phyloP scores from a whole-genome alignment of 2,888 invertebrate genomes.

The Gandaritis pyraliata region DNA sequence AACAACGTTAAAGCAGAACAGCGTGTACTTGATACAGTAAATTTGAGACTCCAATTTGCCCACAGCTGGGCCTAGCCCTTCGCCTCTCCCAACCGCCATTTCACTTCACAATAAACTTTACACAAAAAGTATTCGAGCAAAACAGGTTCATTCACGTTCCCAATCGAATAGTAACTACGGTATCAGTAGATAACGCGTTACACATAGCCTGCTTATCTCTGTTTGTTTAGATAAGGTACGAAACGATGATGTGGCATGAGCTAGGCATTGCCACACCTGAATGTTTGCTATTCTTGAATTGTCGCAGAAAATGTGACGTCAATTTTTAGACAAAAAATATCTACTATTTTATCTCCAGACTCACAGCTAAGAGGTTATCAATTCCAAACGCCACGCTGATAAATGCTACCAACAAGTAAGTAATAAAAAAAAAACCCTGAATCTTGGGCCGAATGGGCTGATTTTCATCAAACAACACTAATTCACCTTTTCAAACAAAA shows the following conservation, averaged over 20 bases:
- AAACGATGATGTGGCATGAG: constrained; percentile 59
- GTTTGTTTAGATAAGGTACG: constrained; percentile 76
- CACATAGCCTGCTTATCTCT: constrained; percentile 76
- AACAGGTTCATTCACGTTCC: constrained; percentile 58
- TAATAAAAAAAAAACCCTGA: too few species aligned
- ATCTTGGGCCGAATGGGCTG: too few species aligned
- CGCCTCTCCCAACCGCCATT: constrained; percentile 83
- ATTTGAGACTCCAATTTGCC: constrained; percentile 90
- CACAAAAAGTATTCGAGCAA: constrained; percentile 43
- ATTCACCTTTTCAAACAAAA: too few species aligned
- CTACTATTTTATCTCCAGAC: too few species aligned
- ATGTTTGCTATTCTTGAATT: constrained; percentile 39
- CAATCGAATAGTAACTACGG: constrained; percentile 66
- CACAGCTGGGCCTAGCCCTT: constrained; percentile 79
- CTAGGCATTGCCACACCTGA: constrained; percentile 74
- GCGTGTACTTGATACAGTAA: constrained; percentile 91
- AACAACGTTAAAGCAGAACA: constrained; percentile 92
- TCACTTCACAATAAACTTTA: constrained; percentile 57
- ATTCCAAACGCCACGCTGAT: too few species aligned
- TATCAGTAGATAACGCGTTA: constrained; percentile 69
- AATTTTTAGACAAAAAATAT: background rate
- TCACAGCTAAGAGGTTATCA: too few species aligned
- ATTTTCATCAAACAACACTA: too few species aligned
- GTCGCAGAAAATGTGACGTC: constrained; percentile 17
- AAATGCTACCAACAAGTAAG: too few species aligned